A percentile compares a stretch with the other conserved stretches of the same genome.
Evolutionary conservation across 2,888 invertebrate species (phyloP).

Genomic region (Maniola hyperantus): DNA sequence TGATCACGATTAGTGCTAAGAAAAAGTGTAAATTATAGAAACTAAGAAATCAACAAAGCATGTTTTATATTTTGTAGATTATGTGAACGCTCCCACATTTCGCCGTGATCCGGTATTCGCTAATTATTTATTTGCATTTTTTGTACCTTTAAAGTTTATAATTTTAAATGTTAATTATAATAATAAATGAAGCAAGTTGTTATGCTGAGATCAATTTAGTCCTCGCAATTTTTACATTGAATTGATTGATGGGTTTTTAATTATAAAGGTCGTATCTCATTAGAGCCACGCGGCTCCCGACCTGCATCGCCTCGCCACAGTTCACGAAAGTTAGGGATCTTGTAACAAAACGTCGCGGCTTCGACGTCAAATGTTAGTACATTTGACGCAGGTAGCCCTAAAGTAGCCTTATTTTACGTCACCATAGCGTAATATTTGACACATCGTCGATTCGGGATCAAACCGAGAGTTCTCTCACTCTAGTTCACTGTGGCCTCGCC

Average conservation of each 20-base stretch:
- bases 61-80: slow-evolving; percentile 81
- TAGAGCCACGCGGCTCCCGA: no score
- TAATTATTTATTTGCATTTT: slow-evolving; percentile 82
- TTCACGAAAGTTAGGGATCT: no score
- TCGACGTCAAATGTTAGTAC: no score
- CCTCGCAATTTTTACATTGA: slow-evolving; percentile 37
- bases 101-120: slow-evolving; percentile 68
- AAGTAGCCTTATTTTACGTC: no score
- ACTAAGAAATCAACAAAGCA: slow-evolving; percentile 74
- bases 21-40: slow-evolving; percentile 72
- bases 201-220: slow-evolving; percentile 57
- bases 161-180: slow-evolving; percentile 65
- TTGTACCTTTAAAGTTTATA: slow-evolving; percentile 72
- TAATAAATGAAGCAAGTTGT: slow-evolving; percentile 58
- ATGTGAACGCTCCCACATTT: slow-evolving; percentile 73
- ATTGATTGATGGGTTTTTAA: slow-evolving; percentile 41
- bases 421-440: no score
- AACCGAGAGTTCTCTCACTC: no score
- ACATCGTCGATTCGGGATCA: no score
- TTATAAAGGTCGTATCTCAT: background rate
- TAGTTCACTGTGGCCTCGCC: no score
- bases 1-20: slow-evolving; percentile 69
- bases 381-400: no score
- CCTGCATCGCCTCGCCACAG: no score
- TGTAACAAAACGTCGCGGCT: no score